A percentile compares a stretch with the other conserved stretches of the same genome.
phyloP scores from a whole-genome alignment of 1,140 invertebrate species.

The Monochamus saltuarius region DNA sequence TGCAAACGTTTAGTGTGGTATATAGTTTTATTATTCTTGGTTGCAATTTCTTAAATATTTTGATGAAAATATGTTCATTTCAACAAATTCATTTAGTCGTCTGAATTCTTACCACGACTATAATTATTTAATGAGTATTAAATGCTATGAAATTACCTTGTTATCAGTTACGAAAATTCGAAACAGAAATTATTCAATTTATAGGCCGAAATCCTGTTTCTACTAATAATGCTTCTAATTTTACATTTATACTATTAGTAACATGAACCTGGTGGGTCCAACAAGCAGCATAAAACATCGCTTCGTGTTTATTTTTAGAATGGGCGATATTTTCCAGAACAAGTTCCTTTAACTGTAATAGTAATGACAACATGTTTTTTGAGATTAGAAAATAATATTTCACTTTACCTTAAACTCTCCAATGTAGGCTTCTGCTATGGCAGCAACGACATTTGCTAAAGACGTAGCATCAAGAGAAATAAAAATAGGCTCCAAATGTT shows the following conservation, averaged over 20 bases:
- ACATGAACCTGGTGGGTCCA: conserved; percentile 46
- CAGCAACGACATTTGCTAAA: conserved; percentile 27
- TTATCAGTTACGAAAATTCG: no score
- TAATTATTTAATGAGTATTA: no score
- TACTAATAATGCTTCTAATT: conserved; percentile 43
- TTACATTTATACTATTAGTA: conserved; percentile 31
- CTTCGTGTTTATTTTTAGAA: conserved; percentile 42
- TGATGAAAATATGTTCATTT: no score
- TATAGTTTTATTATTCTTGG: no score
- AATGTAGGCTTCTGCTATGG: conserved; percentile 39
- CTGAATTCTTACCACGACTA: no score
- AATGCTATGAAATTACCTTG: no score
- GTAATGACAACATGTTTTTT: neutral
- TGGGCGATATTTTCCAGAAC: conserved; percentile 48
- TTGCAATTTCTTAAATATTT: no score
- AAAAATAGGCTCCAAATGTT: conserved; percentile 41
- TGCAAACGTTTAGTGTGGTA: no score
- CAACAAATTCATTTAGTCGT: no score
- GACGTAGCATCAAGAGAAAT: conserved; percentile 31
- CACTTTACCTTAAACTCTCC: conserved; percentile 43
- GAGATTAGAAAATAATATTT: neutral
- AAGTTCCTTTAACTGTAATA: conserved; percentile 44
- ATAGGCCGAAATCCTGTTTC: conserved; percentile 46
- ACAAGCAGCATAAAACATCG: conserved; percentile 42
- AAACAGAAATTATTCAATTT: conserved; percentile 15